Evolutionary conservation across 2,113 vertebrate species (phyloP), one percentile per base, ranked within the genome.

Genomic region (Mesocricetus auratus): DNA sequence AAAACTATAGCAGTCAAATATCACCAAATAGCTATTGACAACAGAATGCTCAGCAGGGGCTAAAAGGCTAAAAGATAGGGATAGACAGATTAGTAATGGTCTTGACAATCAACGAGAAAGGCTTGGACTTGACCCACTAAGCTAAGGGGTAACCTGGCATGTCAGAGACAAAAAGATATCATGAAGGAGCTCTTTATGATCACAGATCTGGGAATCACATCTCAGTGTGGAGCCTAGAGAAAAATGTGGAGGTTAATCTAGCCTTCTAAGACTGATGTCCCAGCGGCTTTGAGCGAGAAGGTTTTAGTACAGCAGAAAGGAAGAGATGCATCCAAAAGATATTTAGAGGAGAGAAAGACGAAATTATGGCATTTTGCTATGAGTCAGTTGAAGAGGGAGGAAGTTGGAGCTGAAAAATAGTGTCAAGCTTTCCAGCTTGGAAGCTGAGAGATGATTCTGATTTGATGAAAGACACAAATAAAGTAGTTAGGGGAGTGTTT

Each of bases 261-360:
- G 47, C 79, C 8, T 45, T 47, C 42, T 36, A 58, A 86, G 31
- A 39, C 36, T 91, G 60, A 74, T 69, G 39, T 47, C 87, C 86
- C 53, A 42, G 75, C 56, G 47, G 7, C 50, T 50, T 64, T 39
- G 42, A 73, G 26, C 31, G 93, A 95, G 68, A 64, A 91, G 68
- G 21, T 39, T 17, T 22, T 33, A 31, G 47, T 86, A n/a, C 31
- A 93, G 88, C 31, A 78, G 50, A 96, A 92, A 90, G 62, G 53
- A 93, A 95, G 17, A 21, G 50, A 92, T 88, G 47, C 22, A 17
- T 77, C 91, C 66, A 50, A 94, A 75, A 93, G 53, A 82, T 56
- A 71, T 60, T 97, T 87, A 53, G 53, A 94, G 97, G 69, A 92
- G 69, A 92, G 36, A 85, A 94, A 93, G n/a, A 77, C 93, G 86